Evolutionary conservation across 2,797 vertebrate species (phyloP).

Genomic region (Rhinatrema bivittatum): DNA sequence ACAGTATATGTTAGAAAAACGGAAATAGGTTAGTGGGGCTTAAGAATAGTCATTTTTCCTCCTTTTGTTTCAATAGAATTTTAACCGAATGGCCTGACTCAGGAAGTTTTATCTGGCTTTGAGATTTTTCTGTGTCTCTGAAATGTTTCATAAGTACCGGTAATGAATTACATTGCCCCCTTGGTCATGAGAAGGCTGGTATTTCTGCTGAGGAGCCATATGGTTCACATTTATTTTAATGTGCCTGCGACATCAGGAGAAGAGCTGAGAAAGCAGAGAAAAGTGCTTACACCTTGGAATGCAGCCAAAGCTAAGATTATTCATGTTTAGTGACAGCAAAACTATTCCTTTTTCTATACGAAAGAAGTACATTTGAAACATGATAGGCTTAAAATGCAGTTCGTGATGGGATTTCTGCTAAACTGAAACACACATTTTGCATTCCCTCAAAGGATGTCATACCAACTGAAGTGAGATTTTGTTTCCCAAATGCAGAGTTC

Average conservation of each 20-base stretch:
- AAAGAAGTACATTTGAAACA: constrained; percentile 23
- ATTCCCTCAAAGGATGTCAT: constrained; percentile 14
- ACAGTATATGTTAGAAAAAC: constrained; percentile 15
- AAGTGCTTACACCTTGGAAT: constrained; percentile 53
- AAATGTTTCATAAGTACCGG: constrained; percentile 43
- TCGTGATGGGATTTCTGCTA: constrained; percentile 19
- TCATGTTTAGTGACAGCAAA: constrained; percentile 48
- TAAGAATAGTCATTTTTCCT: constrained; percentile 26
- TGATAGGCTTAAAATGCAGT: constrained; percentile 19
- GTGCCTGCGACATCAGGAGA: constrained; percentile 70
- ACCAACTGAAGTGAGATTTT: not conserved
- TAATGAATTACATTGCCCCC: constrained; percentile 69
- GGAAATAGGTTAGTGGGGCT: constrained; percentile 14
- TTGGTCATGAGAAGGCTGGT: constrained; percentile 39
- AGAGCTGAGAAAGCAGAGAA: constrained; percentile 62
- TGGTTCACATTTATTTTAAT: constrained; percentile 82
- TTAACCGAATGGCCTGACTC: constrained; percentile 20
- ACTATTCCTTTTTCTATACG: constrained; percentile 24
- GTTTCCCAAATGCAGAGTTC: not conserved
- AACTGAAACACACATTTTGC: constrained; percentile 18
- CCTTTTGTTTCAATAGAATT: constrained; percentile 13
- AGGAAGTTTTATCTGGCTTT: constrained; percentile 22
- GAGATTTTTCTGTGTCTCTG: constrained; percentile 28
- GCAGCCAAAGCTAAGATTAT: constrained; percentile 54
- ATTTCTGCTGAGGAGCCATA: constrained; percentile 67